Evolutionary conservation across 2,797 vertebrate species (phyloP).

Genomic region (Synanceia verrucosa): DNA sequence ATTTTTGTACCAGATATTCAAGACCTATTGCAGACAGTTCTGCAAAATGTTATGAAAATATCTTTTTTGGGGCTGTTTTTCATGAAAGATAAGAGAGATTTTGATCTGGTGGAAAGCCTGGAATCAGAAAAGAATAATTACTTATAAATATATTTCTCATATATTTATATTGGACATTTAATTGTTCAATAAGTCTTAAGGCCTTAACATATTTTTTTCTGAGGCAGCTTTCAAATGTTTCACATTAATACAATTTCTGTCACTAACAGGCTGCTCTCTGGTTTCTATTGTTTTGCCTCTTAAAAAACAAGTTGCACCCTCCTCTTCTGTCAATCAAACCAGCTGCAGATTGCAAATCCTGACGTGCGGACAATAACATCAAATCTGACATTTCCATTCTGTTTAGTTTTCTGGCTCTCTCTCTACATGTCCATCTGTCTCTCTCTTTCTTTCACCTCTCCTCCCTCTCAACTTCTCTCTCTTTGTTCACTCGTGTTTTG

Average conservation of each 20-base stretch:
- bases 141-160: neutral
- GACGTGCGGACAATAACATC: constrained; percentile 63
- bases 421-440: constrained; percentile 32
- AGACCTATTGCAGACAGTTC: too few species aligned
- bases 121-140: neutral
- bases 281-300: constrained; percentile 36
- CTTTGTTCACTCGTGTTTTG: constrained; percentile 42
- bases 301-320: neutral
- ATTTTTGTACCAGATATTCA: too few species aligned
- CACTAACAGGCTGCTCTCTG: neutral
- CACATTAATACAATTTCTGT: neutral
- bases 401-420: constrained; percentile 20
- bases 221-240: neutral
- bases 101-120: neutral
- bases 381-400: constrained; percentile 66
- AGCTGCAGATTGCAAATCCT: constrained; percentile 42
- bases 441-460: constrained; percentile 31
- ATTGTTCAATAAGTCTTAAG: neutral
- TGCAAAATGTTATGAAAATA: too few species aligned
- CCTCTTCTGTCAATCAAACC: constrained; percentile 54
- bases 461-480: constrained; percentile 25
- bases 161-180: neutral
- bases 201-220: neutral
- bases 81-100: neutral
- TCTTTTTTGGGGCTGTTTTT: neutral